Percentiles rank a stretch among this genome's conserved stretches.
Conservation (phyloP, 2,113 vertebrate species). For the Redunca redunca region DNA sequence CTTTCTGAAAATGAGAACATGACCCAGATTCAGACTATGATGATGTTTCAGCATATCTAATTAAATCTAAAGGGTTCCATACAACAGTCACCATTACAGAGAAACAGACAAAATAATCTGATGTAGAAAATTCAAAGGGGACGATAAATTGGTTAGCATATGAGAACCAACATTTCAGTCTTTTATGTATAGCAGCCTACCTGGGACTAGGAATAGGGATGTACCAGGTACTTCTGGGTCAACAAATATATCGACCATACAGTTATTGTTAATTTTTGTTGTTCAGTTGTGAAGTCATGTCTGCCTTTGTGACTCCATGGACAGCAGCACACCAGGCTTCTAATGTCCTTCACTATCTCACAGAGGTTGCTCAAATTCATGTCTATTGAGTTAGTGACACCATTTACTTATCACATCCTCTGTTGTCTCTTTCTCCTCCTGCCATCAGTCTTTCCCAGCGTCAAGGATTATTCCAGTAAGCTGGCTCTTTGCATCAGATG, state of each 20-base stretch:
- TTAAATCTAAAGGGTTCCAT: constrained; percentile 88
- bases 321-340: neutral
- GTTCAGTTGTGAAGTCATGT: neutral
- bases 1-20: constrained; percentile 93
- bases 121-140: neutral
- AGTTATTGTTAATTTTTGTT: neutral
- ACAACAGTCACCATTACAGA: constrained; percentile 69
- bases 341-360: neutral
- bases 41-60: constrained; percentile 88
- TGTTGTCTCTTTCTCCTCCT: neutral
- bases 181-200: neutral
- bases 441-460: neutral
- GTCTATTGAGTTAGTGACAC: neutral
- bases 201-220: neutral
- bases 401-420: neutral
- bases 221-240: neutral
- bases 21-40: constrained; percentile 89
- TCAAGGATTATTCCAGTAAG: neutral
- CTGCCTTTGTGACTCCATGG: neutral
- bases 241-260: neutral
- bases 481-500: neutral
- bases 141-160: neutral
- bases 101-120: neutral
- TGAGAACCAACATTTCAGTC: neutral
- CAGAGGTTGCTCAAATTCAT: neutral